phyloP scores from a whole-genome alignment of 1,140 invertebrate genomes.

The Tyrophagus putrescentiae region DNA sequence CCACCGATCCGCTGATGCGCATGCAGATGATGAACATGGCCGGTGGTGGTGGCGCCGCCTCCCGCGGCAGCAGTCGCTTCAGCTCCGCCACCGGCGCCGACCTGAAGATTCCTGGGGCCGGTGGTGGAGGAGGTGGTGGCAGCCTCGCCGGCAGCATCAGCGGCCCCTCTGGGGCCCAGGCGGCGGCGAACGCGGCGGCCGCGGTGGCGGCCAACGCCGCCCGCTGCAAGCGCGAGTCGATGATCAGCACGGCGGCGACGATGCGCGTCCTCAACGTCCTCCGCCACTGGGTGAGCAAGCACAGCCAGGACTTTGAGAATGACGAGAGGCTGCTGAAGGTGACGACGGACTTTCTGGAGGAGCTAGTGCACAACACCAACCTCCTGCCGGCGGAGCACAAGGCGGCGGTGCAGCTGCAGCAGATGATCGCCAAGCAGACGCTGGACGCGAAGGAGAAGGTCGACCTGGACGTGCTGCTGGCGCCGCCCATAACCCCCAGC shows the following conservation, averaged over 20 bases:
- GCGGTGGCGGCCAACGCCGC: slow-evolving; percentile 30
- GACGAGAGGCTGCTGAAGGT: slow-evolving; percentile 55
- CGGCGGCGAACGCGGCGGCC: slow-evolving; percentile 33
- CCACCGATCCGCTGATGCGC: background rate
- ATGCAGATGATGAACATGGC: slow-evolving; percentile 3
- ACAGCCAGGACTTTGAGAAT: slow-evolving; percentile 64
- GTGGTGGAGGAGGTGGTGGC: background rate
- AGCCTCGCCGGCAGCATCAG: slow-evolving; percentile 27
- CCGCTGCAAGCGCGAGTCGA: slow-evolving; percentile 51
- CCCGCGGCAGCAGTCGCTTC: slow-evolving; percentile 30
- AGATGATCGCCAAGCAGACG: slow-evolving; percentile 55
- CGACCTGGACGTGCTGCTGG: slow-evolving; percentile 54
- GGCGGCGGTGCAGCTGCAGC: slow-evolving; percentile 60
- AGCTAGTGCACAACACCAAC: slow-evolving; percentile 66
- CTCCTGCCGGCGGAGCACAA: slow-evolving; percentile 79
- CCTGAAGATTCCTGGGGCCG: slow-evolving; percentile 31
- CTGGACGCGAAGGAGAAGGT: slow-evolving; percentile 42
- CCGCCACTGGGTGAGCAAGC: slow-evolving; percentile 57
- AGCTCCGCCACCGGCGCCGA: slow-evolving; percentile 34
- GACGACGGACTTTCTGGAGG: slow-evolving; percentile 72
- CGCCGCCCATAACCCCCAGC: slow-evolving; percentile 49
- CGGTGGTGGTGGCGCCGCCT: too few relatives aligned
- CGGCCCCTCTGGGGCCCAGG: slow-evolving; percentile 7
- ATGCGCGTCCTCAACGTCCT: slow-evolving; percentile 82
- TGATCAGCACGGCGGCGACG: slow-evolving; percentile 77